These are phyloP conservation scores for Nemotelus pantherinus DNA, from an alignment of 2,888 invertebrate species.

Conservation along the genomic window DNA sequence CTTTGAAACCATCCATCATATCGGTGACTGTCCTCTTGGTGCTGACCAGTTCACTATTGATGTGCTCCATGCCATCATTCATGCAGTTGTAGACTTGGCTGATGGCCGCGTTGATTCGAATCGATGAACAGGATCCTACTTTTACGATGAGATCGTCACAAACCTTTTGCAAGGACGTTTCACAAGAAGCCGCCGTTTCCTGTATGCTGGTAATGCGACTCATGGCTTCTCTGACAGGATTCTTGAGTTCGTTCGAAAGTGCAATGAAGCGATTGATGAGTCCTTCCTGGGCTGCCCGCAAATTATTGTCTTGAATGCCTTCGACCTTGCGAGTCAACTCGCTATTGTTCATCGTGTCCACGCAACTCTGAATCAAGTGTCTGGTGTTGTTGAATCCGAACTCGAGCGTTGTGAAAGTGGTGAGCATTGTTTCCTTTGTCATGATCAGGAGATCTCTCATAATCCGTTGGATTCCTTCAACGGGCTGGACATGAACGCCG, in stretches of 20 bases:
- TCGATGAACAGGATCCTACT: constrained; percentile 6
- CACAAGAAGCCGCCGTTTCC: not conserved
- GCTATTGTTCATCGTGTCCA: constrained; percentile 14
- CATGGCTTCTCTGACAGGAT: constrained; percentile 3
- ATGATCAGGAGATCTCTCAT: constrained; percentile 14
- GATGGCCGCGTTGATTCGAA: constrained; percentile 10
- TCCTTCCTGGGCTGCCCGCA: constrained; percentile 16
- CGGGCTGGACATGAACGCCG: not conserved
- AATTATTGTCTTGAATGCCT: constrained; percentile 1
- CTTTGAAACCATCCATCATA: not conserved
- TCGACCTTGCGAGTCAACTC: constrained; percentile 7
- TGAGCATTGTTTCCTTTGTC: not conserved
- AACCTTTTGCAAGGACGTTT: constrained; percentile 5
- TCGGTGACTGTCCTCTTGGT: constrained; percentile 9
- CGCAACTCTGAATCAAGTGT: not conserved
- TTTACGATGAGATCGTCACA: not conserved
- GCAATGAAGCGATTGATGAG: constrained; percentile 1
- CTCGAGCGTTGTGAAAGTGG: not conserved
- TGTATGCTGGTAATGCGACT: constrained; percentile 1
- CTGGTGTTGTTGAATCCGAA: constrained; percentile 10
- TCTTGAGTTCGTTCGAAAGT: not conserved
- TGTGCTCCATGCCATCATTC: constrained; percentile 20
- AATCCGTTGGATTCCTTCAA: not conserved
- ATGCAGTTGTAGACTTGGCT: constrained; percentile 29
- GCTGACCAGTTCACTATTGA: not conserved